Evolutionary conservation across 2,797 vertebrate species (phyloP).

Genomic region (Pseudopleuronectes americanus): DNA sequence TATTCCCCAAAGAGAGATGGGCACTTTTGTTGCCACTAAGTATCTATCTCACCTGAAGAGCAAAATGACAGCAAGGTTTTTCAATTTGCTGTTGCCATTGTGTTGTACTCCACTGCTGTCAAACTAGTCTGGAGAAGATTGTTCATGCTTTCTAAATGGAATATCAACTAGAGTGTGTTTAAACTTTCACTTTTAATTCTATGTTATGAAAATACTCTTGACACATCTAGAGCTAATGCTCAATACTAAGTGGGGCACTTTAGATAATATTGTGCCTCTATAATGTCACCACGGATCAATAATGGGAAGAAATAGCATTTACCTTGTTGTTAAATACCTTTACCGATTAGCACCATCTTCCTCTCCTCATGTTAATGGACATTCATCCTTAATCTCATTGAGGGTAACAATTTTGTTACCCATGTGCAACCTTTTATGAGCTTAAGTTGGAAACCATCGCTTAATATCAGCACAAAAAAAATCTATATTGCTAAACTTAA

Average conservation of each 20-base stretch:
- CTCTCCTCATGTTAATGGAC: conserved; percentile 27
- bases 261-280: conserved; percentile 35
- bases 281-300: conserved; percentile 46
- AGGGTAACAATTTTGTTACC: not conserved
- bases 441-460: not conserved
- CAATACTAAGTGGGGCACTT: conserved; percentile 24
- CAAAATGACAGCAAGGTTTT: conserved; percentile 26
- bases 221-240: not conserved
- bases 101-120: conserved; percentile 27
- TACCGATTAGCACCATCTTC: conserved; percentile 34
- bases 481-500: no score
- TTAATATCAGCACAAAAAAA: not conserved
- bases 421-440: not conserved
- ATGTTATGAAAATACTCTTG: not conserved
- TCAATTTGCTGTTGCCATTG: conserved; percentile 25
- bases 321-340: conserved; percentile 15
- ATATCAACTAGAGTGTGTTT: conserved; percentile 21
- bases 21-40: conserved; percentile 14
- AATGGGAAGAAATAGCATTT: conserved; percentile 26
- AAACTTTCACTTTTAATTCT: conserved; percentile 17
- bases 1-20: not conserved
- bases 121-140: conserved; percentile 30
- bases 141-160: conserved; percentile 23
- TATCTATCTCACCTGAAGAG: conserved; percentile 9
- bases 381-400: conserved; percentile 35